A percentile compares a stretch with the other conserved stretches of the same genome.
Evolutionary conservation across 2,113 vertebrate species (phyloP).

Genomic region (Neoarius graeffei): DNA sequence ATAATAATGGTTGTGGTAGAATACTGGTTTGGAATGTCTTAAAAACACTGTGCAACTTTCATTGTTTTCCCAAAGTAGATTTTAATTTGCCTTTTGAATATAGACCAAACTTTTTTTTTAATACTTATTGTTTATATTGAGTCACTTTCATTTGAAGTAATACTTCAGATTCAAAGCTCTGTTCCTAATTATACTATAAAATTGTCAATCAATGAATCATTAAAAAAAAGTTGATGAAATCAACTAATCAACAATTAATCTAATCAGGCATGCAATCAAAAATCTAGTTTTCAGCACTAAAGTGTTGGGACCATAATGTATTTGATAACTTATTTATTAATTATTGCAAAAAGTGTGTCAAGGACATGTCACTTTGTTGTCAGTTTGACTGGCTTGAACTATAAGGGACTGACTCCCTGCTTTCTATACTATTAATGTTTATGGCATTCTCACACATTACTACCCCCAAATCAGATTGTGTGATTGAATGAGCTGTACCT

Average conservation of each 20-base stretch:
- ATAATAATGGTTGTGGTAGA: slow-evolving; percentile 78
- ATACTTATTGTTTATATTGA: slow-evolving; percentile 53
- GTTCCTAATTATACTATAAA: slow-evolving; percentile 48
- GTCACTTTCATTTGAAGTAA: slow-evolving; percentile 67
- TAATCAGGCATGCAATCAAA: slow-evolving; percentile 47
- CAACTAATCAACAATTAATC: neutral
- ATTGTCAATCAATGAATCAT: slow-evolving; percentile 41
- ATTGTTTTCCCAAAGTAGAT: slow-evolving; percentile 68
- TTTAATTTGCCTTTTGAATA: slow-evolving; percentile 63
- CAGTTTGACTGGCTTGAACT: slow-evolving; percentile 41
- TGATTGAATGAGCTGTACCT: slow-evolving; percentile 33
- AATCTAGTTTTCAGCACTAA: slow-evolving; percentile 21
- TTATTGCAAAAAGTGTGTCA: slow-evolving; percentile 31
- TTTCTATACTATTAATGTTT: slow-evolving; percentile 13
- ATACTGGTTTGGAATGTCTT: slow-evolving; percentile 77
- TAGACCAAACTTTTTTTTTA: slow-evolving; percentile 68
- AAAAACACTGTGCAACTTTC: slow-evolving; percentile 81
- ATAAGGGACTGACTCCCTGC: slow-evolving; percentile 25
- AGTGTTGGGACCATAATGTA: slow-evolving; percentile 19
- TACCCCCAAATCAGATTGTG: slow-evolving; percentile 10
- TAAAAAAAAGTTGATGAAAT: slow-evolving; percentile 44
- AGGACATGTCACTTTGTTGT: slow-evolving; percentile 39
- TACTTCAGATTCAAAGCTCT: slow-evolving; percentile 63
- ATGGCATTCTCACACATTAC: slow-evolving; percentile 7
- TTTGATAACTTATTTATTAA: slow-evolving; percentile 43